These are phyloP conservation scores for Aquatica leii DNA, from an alignment of 2,888 invertebrate genomes.

Conservation along the genomic window DNA sequence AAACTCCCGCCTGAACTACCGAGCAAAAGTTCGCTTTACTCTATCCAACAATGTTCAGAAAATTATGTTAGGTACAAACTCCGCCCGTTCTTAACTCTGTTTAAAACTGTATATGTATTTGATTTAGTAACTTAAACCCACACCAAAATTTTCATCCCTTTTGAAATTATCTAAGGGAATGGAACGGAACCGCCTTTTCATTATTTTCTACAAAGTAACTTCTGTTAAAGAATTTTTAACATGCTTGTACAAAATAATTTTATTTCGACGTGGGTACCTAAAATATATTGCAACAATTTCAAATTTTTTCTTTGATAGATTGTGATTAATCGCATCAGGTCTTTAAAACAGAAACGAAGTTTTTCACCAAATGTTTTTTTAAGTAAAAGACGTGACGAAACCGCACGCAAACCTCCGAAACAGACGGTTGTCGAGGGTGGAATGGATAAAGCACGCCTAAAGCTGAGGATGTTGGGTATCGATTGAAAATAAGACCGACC, in stretches of 20 bases:
- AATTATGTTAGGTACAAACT: conserved; percentile 23
- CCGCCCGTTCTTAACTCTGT: conserved; percentile 11
- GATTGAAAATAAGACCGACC: conserved; percentile 45
- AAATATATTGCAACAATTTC: no score
- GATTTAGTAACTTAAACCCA: conserved; percentile 20
- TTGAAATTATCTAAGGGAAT: not conserved
- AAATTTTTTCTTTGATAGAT: no score
- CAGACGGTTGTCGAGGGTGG: conserved; percentile 36
- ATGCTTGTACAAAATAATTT: no score
- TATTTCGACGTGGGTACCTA: no score
- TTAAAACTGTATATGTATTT: conserved; percentile 11
- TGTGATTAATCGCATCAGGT: no score
- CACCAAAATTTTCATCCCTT: conserved; percentile 6
- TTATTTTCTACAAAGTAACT: no score
- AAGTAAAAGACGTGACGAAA: conserved; percentile 33
- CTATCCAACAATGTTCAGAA: conserved; percentile 18
- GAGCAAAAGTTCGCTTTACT: conserved; percentile 17
- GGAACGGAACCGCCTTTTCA: no score
- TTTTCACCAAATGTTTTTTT: no score
- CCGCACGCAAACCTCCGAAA: conserved; percentile 28
- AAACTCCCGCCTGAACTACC: conserved; percentile 19
- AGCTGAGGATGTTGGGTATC: conserved; percentile 40
- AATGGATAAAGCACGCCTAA: conserved; percentile 36
- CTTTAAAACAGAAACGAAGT: no score
- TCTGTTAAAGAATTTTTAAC: no score